A percentile compares a stretch with the other conserved stretches of the same genome.
These are phyloP conservation scores for Symphodus melops DNA, from an alignment of 2,113 vertebrate genomes.

Conservation along the genomic window DNA sequence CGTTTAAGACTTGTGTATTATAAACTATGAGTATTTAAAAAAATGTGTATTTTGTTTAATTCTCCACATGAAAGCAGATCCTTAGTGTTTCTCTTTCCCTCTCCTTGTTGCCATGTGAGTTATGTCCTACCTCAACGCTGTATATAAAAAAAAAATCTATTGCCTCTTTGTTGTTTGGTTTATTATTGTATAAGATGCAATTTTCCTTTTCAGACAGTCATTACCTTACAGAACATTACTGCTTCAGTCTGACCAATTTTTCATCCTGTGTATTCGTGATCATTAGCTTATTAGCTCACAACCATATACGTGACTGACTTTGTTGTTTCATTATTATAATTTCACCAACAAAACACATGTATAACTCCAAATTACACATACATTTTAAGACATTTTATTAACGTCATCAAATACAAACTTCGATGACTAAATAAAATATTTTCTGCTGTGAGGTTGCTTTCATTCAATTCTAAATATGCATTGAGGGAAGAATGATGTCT, in stretches of 20 bases:
- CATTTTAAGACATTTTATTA: constrained; percentile 38
- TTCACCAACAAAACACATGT: constrained; percentile 5
- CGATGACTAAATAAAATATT: constrained; percentile 65
- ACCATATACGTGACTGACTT: constrained; percentile 4
- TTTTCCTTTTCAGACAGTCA: constrained; percentile 24
- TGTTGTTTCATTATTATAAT: not conserved
- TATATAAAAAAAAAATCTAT: constrained; percentile 27
- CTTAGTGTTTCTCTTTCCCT: not conserved
- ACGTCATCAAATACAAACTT: constrained; percentile 18
- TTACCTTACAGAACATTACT: not conserved
- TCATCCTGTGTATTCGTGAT: constrained; percentile 16
- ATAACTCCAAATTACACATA: constrained; percentile 16
- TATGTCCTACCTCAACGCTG: constrained; percentile 69
- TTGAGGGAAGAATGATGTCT: too few species aligned
- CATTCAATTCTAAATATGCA: not conserved
- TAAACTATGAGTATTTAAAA: constrained; percentile 47
- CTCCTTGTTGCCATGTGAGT: constrained; percentile 21
- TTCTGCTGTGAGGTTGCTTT: constrained; percentile 47
- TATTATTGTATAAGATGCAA: constrained; percentile 24
- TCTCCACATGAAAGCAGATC: constrained; percentile 13
- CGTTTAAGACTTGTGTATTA: not conserved
- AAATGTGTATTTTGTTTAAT: constrained; percentile 33
- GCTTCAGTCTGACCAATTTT: constrained; percentile 24
- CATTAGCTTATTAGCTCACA: not conserved
- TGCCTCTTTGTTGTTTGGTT: constrained; percentile 23